Percentiles rank a stretch among this genome's conserved stretches.
Conservation (phyloP, 2,888 invertebrate genomes). For the Leptinotarsa rubiginosa region DNA sequence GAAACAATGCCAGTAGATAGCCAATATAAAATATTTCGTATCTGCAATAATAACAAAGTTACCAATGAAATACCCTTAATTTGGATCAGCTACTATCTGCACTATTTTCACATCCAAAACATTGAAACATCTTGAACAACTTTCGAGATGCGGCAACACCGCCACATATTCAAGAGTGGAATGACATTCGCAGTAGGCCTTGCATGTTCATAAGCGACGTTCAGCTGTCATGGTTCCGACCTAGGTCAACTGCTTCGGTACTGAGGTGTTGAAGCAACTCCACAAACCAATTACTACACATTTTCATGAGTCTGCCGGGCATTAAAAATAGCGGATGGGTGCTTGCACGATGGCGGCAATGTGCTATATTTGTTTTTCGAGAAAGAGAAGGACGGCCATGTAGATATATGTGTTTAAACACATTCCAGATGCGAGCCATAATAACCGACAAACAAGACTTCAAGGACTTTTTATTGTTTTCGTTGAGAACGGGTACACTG, state of each 20-base stretch:
- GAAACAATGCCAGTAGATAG: no score
- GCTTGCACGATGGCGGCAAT: background rate
- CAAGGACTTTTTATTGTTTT: conserved; percentile 29
- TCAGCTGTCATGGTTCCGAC: conserved; percentile 39
- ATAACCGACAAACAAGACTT: conserved; percentile 34
- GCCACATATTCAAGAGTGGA: conserved; percentile 4
- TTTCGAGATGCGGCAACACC: conserved; percentile 2
- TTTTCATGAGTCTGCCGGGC: conserved; percentile 28
- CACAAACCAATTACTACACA: conserved; percentile 33
- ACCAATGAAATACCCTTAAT: no score
- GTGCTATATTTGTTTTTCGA: conserved; percentile 21
- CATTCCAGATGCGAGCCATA: conserved; percentile 46
- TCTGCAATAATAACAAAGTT: no score
- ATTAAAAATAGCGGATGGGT: conserved; percentile 31
- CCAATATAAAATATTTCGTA: no score
- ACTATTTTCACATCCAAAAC: background rate
- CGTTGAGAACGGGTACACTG: conserved; percentile 9
- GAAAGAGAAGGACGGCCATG: conserved; percentile 21
- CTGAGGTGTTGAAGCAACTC: conserved; percentile 24
- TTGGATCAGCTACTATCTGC: no score
- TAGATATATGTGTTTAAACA: conserved; percentile 32
- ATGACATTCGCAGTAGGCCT: conserved; percentile 18
- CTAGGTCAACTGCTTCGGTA: conserved; percentile 45
- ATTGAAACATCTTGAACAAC: background rate
- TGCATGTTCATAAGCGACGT: conserved; percentile 32